Conservation (phyloP, 2,888 invertebrate genomes). For the Seira ritae region DNA sequence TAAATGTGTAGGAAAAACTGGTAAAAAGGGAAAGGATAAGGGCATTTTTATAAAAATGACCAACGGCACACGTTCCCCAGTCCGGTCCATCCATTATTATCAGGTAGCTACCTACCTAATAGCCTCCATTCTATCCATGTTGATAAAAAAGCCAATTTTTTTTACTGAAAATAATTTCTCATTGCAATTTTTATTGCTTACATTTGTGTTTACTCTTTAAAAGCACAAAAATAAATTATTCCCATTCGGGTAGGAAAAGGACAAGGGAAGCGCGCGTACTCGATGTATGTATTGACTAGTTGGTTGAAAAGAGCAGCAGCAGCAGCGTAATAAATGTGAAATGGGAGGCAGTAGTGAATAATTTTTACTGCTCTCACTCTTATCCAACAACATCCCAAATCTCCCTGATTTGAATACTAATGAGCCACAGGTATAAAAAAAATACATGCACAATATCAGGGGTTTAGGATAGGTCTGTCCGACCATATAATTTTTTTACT, state of each 20-base stretch:
- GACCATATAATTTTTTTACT: slow-evolving; percentile 36
- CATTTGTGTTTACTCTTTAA: neutral
- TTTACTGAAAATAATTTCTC: neutral
- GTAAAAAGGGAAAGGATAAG: neutral
- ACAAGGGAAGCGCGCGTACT: slow-evolving; percentile 4
- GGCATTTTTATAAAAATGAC: slow-evolving; percentile 11
- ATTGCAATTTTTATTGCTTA: slow-evolving; percentile 47
- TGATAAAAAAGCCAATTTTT: neutral
- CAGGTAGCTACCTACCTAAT: neutral
- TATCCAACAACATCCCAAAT: slow-evolving; percentile 9
- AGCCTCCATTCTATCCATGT: neutral
- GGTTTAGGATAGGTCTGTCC: neutral
- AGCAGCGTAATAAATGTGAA: neutral
- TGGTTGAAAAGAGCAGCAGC: neutral
- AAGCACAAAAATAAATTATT: slow-evolving; percentile 43
- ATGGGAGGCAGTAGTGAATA: slow-evolving; percentile 7
- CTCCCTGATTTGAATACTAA: slow-evolving; percentile 59
- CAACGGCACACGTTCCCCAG: neutral
- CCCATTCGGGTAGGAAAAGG: slow-evolving; percentile 41
- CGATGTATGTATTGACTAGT: neutral
- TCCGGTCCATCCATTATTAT: neutral
- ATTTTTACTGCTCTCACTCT: slow-evolving; percentile 6
- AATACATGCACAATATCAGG: too few relatives aligned
- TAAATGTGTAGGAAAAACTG: slow-evolving; percentile 24
- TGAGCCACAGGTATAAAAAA: slow-evolving; percentile 28